A percentile compares a stretch with the other conserved stretches of the same genome.
phyloP scores from a whole-genome alignment of 2,888 invertebrate species.

The Plagodis pulveraria region DNA sequence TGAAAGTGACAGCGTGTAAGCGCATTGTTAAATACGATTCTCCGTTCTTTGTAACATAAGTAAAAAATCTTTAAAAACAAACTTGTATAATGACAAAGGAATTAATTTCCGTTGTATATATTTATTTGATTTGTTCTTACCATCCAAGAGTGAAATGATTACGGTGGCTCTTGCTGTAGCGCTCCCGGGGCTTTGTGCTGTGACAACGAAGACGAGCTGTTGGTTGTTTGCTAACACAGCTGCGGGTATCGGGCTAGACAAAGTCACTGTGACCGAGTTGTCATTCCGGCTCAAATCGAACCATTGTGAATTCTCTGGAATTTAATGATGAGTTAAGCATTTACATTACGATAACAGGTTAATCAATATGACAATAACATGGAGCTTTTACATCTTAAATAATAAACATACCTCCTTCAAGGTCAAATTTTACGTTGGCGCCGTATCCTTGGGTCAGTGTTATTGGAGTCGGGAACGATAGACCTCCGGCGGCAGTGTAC shows the following conservation, averaged over 20 bases:
- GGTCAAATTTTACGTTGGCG: conserved; percentile 37
- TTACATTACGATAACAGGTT: no score
- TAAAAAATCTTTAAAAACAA: neutral
- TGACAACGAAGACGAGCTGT: conserved; percentile 40
- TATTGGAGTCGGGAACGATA: conserved; percentile 35
- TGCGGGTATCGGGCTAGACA: conserved; percentile 39
- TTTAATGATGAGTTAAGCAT: neutral
- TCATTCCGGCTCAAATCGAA: conserved; percentile 28
- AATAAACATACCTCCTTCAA: conserved; percentile 45
- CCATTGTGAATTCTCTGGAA: conserved; percentile 25
- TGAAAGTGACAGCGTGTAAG: conserved; percentile 12
- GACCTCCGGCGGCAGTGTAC: conserved; percentile 31
- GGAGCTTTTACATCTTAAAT: neutral
- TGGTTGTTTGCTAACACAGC: conserved; percentile 42
- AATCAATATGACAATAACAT: no score
- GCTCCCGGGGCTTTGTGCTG: conserved; percentile 39
- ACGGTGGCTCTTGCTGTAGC: conserved; percentile 38
- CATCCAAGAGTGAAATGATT: conserved; percentile 36
- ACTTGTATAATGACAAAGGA: no score
- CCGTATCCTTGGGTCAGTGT: conserved; percentile 40
- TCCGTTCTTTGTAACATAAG: conserved; percentile 7
- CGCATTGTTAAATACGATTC: neutral
- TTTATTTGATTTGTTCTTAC: conserved; percentile 16
- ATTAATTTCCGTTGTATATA: no score
- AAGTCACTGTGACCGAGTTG: conserved; percentile 33